Conservation (phyloP, 2,888 invertebrate genomes). For the Xestia c-nigrum region DNA sequence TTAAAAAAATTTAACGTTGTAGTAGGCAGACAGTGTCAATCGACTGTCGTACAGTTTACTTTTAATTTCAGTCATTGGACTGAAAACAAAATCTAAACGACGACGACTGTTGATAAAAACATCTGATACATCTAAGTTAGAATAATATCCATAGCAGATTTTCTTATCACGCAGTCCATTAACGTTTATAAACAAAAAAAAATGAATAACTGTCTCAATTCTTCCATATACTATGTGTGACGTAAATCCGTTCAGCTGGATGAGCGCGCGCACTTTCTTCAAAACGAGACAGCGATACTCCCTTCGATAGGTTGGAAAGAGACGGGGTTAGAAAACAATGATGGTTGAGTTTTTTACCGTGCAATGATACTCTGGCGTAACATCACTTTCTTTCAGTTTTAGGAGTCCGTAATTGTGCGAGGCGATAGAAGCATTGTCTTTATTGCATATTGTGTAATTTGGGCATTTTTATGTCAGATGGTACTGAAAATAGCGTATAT, state of each 20-base stretch:
- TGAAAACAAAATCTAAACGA: too few relatives aligned
- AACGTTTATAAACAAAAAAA: background rate
- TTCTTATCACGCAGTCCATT: background rate
- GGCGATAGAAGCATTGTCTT: slow-evolving; percentile 17
- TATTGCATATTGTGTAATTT: slow-evolving; percentile 1
- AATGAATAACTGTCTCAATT: slow-evolving; percentile 6
- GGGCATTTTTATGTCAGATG: background rate
- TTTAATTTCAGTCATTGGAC: background rate
- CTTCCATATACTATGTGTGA: slow-evolving; percentile 78
- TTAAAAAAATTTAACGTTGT: background rate
- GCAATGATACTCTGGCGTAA: slow-evolving; percentile 79
- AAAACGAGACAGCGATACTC: slow-evolving; percentile 74
- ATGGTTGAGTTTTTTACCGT: slow-evolving; percentile 74
- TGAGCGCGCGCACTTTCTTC: slow-evolving; percentile 87
- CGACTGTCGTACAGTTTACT: background rate
- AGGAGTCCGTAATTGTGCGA: slow-evolving; percentile 62
- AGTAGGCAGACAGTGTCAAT: background rate
- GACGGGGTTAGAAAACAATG: slow-evolving; percentile 83
- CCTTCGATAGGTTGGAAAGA: slow-evolving; percentile 67
- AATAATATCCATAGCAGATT: background rate
- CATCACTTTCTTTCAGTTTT: slow-evolving; percentile 87
- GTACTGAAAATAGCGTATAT: background rate
- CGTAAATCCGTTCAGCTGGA: slow-evolving; percentile 81
- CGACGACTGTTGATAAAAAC: too few relatives aligned
- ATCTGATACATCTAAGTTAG: background rate